phyloP scores from a whole-genome alignment of 2,113 vertebrate genomes.

The Bos taurus region ARS-UCD2.0 NC_037352.1:12642501-12643000 shows the following conservation, averaged over 20 bases:
- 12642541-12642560: not conserved
- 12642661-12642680: not conserved
- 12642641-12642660: not conserved
- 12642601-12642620: not conserved
- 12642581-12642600: not conserved
- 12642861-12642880: not conserved
- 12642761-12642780: not conserved
- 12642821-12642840: constrained; percentile 78
- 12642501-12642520: not conserved
- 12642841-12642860: constrained; percentile 48
- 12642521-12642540: not conserved
- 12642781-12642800: not conserved
- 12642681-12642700: not conserved
- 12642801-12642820: not conserved
- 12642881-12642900: not conserved
- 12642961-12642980: not conserved
- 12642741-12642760: constrained; percentile 13
- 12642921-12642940: not conserved
- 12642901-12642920: not conserved
- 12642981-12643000: not conserved
- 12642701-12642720: not conserved
- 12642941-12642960: not conserved
- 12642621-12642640: not conserved
- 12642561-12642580: not conserved
- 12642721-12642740: not conserved